Evolutionary conservation across 2,888 invertebrate species (phyloP).

Genomic region (Drosophila pseudotakahashii): DNA sequence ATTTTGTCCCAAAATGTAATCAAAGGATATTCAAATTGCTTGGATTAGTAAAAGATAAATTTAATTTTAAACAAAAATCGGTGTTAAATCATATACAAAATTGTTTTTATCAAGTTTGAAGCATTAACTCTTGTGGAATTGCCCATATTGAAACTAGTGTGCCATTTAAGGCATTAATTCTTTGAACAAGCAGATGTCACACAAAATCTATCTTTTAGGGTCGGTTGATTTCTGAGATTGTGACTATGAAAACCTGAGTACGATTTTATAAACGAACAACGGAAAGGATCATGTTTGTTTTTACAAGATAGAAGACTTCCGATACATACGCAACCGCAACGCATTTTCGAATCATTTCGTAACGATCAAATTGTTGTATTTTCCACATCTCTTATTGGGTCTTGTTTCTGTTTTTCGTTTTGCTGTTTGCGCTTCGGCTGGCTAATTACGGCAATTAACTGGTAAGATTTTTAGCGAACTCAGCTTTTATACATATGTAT

Average conservation of each 20-base stretch:
- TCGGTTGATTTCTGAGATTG: too few relatives aligned
- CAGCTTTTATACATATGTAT: background rate
- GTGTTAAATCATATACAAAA: too few relatives aligned
- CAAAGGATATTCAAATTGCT: too few relatives aligned
- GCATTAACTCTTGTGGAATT: too few relatives aligned
- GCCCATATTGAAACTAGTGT: too few relatives aligned
- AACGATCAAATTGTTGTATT: slow-evolving; percentile 61
- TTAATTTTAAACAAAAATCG: too few relatives aligned
- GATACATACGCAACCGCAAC: slow-evolving; percentile 13
- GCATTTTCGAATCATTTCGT: slow-evolving; percentile 63
- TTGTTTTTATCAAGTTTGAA: too few relatives aligned
- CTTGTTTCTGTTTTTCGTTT: slow-evolving; percentile 30
- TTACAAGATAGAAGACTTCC: background rate
- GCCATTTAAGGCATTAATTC: too few relatives aligned
- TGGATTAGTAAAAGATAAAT: background rate
- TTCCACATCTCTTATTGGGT: slow-evolving; percentile 6
- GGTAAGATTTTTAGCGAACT: slow-evolving; percentile 47
- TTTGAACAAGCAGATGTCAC: too few relatives aligned
- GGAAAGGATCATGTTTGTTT: background rate
- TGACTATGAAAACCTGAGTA: too few relatives aligned
- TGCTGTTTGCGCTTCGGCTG: slow-evolving; percentile 39
- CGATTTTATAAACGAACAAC: background rate
- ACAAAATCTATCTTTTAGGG: too few relatives aligned
- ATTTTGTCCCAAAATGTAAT: too few relatives aligned
- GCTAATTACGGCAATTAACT: slow-evolving; percentile 68